These are phyloP conservation scores for Aphaenogaster ashmeadi DNA, from an alignment of 1,140 invertebrate species.

Conservation along the genomic window DNA sequence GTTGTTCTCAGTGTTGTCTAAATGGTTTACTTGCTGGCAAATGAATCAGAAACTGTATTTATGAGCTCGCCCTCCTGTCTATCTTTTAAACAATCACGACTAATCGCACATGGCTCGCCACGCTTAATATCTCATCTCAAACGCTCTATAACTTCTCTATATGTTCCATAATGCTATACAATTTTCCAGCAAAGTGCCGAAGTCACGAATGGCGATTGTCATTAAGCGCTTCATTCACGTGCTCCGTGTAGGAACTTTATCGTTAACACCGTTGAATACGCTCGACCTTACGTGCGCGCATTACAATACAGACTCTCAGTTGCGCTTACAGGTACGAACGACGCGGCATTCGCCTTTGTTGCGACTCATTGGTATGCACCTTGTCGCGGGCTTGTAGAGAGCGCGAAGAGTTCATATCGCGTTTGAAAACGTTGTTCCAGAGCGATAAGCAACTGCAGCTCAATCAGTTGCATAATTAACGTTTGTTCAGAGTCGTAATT, in stretches of 20 bases:
- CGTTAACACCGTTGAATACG: constrained; percentile 44
- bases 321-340: constrained; percentile 11
- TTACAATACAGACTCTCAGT: constrained; percentile 38
- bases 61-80: not conserved
- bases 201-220: constrained; percentile 52
- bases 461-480: constrained; percentile 28
- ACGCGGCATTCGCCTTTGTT: constrained; percentile 28
- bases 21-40: not conserved
- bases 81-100: constrained; percentile 11
- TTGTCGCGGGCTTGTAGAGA: constrained; percentile 27
- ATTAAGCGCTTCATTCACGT: constrained; percentile 54
- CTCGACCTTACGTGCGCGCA: constrained; percentile 32
- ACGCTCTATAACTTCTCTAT: not conserved
- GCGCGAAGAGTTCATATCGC: constrained; percentile 10
- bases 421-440: not conserved
- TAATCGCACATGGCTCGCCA: not conserved
- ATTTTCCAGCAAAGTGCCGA: constrained; percentile 30
- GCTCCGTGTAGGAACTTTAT: constrained; percentile 27
- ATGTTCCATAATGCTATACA: not conserved
- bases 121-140: constrained; percentile 3
- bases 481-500: not conserved
- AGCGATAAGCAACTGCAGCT: constrained; percentile 11
- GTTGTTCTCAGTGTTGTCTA: not conserved
- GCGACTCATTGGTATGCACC: constrained; percentile 50
- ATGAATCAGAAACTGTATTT: not conserved